Evolutionary conservation across 1,140 invertebrate genomes (phyloP), one percentile per base, ranked within the genome.

Genomic region (Bombus difficillimus): DNA sequence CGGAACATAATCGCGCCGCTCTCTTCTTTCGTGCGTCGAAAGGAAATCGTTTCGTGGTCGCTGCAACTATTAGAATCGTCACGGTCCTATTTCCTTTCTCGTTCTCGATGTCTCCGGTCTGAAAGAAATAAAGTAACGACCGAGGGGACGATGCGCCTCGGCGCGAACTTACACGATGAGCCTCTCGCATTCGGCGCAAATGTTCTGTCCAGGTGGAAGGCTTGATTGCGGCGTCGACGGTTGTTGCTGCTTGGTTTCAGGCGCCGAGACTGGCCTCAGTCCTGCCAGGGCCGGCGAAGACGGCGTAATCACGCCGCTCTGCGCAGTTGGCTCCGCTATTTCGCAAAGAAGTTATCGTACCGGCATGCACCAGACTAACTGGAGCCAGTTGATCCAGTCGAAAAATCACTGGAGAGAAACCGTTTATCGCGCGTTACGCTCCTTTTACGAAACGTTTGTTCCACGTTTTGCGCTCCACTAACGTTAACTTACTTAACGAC

Each of bases 101-200:
- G 64, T 84, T 68, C 43, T 28, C 43, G 62, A 34, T 85, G 74
- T 62, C 59, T 66, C 73, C 22, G 47, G 18, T 83, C 89, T 90
- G 89, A 83, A 90, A 90, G 71, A 76, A 79, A 85, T 57, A 82
- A 25, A 3, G 62, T 74, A 47, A 74, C 71, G 62, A 37, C 62
- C 71, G 43, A 64, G 47, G 22, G 25, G n/a, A n/a, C 28, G 47
- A 53, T 74, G 57, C 41, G 34, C 64, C 47, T 25, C 72, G 37
- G n/a, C 84, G 69, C 76, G 90, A 96, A 98, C 98, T 98, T 98
- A 98, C 98, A 98, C 98, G 95, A 99, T 98, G 92, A 98, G 96
- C 93, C 98, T 97, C 95, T 98, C 98, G 96, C 98, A 99, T 92
- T 98, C 98, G 85, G 97, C 97, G 95, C 98, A 99, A 95, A 98